Percentiles rank a stretch among this genome's conserved stretches.
Conservation (phyloP, 2,888 invertebrate species). For the Athrips mouffetella region DNA sequence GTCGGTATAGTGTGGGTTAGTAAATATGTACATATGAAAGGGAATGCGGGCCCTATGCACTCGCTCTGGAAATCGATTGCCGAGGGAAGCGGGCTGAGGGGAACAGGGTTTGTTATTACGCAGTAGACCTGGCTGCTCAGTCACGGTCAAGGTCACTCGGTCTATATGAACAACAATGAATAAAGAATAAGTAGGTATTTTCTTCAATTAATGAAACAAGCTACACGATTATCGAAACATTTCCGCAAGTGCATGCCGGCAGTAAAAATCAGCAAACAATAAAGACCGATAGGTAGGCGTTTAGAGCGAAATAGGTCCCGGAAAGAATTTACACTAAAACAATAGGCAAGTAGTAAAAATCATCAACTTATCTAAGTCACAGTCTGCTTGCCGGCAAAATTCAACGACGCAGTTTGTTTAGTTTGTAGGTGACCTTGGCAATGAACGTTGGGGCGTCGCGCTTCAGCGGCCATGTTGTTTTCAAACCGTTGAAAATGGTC, state of each 20-base stretch:
- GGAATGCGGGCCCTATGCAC: constrained; percentile 12
- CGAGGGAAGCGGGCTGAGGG: constrained; percentile 36
- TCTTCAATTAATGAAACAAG: no score
- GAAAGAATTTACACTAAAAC: no score
- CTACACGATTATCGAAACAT: no score
- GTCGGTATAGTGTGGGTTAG: no score
- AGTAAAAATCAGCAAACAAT: no score
- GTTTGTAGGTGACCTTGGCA: constrained; percentile 69
- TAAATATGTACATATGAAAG: no score
- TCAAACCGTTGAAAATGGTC: constrained; percentile 58
- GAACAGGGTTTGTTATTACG: constrained; percentile 39
- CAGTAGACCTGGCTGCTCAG: constrained; percentile 38
- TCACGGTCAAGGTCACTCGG: constrained; percentile 66
- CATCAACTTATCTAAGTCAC: no score
- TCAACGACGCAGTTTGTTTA: constrained; percentile 57
- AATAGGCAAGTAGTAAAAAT: constrained; percentile 1
- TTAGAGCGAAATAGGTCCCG: no score
- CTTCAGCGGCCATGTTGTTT: constrained; percentile 67
- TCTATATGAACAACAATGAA: no score
- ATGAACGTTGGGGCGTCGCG: constrained; percentile 70
- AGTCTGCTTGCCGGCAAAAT: constrained; percentile 29
- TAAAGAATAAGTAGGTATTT: no score
- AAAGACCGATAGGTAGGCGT: no score
- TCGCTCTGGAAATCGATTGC: constrained; percentile 47
- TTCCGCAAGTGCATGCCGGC: no score